phyloP scores from a whole-genome alignment of 2,797 vertebrate genomes.

The Chaetophractus vellerosus region DNA sequence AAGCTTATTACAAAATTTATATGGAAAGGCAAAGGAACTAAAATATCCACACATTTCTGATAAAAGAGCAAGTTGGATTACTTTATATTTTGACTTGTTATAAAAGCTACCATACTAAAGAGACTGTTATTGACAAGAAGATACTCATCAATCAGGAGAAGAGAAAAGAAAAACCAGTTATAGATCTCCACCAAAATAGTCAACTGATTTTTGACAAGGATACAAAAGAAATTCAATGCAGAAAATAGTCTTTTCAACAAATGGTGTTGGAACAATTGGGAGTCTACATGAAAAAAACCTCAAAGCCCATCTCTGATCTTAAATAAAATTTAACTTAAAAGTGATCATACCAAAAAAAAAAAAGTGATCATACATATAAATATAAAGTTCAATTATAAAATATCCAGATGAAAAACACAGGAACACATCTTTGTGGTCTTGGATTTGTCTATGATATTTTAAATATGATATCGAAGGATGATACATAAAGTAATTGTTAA shows the following conservation, averaged over 20 bases:
- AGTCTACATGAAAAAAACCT: neutral
- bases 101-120: neutral
- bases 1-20: neutral
- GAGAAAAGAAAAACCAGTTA: neutral
- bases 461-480: neutral
- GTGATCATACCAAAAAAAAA: neutral
- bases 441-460: neutral
- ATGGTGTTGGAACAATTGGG: too few species aligned
- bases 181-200: neutral
- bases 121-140: neutral
- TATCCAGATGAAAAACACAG: neutral
- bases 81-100: neutral
- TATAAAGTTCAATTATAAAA: neutral
- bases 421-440: neutral
- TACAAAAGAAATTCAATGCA: neutral
- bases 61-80: neutral
- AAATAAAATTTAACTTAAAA: neutral
- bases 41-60: neutral
- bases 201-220: neutral
- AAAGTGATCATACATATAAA: neutral
- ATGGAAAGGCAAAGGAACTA: neutral
- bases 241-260: neutral
- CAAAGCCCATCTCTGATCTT: neutral
- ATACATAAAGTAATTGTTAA: neutral
- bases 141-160: neutral